Evolutionary conservation across 92 coral and sea anemone species (phyloP).

Genomic region (Montipora capitata): DNA sequence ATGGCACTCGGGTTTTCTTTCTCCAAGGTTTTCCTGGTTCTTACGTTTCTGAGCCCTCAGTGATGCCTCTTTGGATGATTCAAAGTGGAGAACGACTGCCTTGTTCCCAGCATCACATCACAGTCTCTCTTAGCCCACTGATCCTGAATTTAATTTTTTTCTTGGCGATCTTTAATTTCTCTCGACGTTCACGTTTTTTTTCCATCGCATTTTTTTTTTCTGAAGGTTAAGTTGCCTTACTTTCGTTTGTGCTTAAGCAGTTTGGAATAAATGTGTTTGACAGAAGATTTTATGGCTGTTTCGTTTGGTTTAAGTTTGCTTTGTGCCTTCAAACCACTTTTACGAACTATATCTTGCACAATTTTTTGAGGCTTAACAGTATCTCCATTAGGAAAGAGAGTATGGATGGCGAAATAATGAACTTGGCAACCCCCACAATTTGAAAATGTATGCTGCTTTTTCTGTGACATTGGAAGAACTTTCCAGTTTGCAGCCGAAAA

Average conservation of each 20-base stretch:
- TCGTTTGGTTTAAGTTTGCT: slow-evolving; percentile 13
- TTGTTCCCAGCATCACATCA: slow-evolving; percentile 23
- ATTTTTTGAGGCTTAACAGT: slow-evolving; percentile 11
- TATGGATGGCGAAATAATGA: too few relatives aligned
- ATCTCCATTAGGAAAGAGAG: slow-evolving; percentile 13
- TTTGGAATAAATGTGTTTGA: slow-evolving; percentile 40
- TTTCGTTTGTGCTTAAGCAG: slow-evolving; percentile 61
- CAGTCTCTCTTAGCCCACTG: slow-evolving; percentile 19
- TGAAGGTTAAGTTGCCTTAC: slow-evolving; percentile 3
- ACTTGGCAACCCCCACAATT: too few relatives aligned
- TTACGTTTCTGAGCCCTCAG: too few relatives aligned
- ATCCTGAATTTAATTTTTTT: neutral
- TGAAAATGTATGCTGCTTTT: too few relatives aligned
- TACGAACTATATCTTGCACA: neutral
- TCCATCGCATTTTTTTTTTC: neutral
- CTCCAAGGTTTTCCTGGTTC: neutral
- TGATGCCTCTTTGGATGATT: neutral
- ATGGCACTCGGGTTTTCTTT: neutral
- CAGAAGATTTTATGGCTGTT: slow-evolving; percentile 44
- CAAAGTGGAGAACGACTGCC: slow-evolving; percentile 33
- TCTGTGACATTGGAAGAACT: too few relatives aligned
- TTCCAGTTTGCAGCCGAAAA: too few relatives aligned
- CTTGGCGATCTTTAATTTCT: neutral
- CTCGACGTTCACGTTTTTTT: neutral
- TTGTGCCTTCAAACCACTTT: neutral